Base-by-base conservation (phyloP, 2,113 vertebrate species). In the Indri indri region DNA sequence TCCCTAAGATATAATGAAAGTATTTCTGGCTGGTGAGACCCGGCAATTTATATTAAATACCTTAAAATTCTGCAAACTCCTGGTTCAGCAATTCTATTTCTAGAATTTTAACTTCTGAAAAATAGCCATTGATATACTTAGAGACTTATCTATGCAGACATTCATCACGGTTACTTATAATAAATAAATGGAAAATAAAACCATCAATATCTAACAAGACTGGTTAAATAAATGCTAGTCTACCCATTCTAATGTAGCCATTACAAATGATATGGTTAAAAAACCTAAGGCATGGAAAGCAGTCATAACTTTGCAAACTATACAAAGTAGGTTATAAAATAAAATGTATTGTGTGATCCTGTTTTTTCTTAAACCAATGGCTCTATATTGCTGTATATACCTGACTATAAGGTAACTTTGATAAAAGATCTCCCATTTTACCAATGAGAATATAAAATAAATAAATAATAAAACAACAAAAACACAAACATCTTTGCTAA, bases 1-100 rank as follows among this genome's bases (percentile, higher is more conserved):
- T 93, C 84, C 74, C 93, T 88, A 92, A 95, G 85, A 95, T 77
- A 42, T 87, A 87, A 94, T 87, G n/a, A 71, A 94, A 71, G 83
- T 91, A 94, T 95, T 95, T 76, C 34, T 95, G 89, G 83, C 42
- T 91, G 74, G 25, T 88, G 14, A 20, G 91, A 89, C 30, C 89
- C 91, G 74, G 50, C 68, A 90, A 91, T 95, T 96, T 76, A 73
- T 65, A 77, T 76, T 90, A 95, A 96, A 93, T 84, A 94, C 34
- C 50, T 97, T 40, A 88, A 94, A 86, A 94, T 92, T 94, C 37
- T 80, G 25, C 13, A 91, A 88, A 63, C 20, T 57, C 57, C 34
- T 79, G 79, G 84, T 59, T 68, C 50, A 80, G 52, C 37, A 93
- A 65, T 91, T 93, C 77, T 92, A 94, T 77, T 82, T 97, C 74